Conservation (phyloP, 35 echinoderm and acorn worm genomes). For the Eucidaris tribuloides region DNA sequence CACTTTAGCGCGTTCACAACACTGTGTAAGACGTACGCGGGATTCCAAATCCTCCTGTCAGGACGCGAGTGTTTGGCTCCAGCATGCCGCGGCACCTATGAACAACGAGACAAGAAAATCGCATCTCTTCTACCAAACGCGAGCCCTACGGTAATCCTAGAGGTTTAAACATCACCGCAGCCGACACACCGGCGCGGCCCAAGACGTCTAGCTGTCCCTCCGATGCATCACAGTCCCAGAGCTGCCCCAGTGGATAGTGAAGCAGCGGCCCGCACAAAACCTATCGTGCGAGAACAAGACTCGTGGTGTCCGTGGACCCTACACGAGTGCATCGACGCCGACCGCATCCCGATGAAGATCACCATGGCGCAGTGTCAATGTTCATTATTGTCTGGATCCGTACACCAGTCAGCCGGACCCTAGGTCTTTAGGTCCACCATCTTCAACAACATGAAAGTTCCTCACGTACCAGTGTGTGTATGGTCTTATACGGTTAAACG, state of each 20-base stretch:
- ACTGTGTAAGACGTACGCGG: too few relatives aligned
- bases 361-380: slow-evolving; percentile 17
- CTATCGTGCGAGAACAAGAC: background rate
- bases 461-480: background rate
- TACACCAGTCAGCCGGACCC: background rate
- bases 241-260: background rate
- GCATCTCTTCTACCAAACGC: background rate
- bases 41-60: too few relatives aligned
- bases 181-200: background rate
- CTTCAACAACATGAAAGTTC: background rate
- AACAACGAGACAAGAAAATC: background rate
- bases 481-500: background rate
- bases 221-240: background rate
- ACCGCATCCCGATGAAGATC: background rate
- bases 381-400: background rate
- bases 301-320: background rate
- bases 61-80: too few relatives aligned
- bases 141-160: background rate
- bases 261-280: background rate
- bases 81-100: too few relatives aligned
- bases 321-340: background rate
- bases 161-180: background rate
- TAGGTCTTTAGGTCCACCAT: background rate
- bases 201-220: slow-evolving; percentile 4
- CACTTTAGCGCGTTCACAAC: too few relatives aligned